phyloP scores from a whole-genome alignment of 2,113 vertebrate species.

The Haemorhous mexicanus region DNA sequence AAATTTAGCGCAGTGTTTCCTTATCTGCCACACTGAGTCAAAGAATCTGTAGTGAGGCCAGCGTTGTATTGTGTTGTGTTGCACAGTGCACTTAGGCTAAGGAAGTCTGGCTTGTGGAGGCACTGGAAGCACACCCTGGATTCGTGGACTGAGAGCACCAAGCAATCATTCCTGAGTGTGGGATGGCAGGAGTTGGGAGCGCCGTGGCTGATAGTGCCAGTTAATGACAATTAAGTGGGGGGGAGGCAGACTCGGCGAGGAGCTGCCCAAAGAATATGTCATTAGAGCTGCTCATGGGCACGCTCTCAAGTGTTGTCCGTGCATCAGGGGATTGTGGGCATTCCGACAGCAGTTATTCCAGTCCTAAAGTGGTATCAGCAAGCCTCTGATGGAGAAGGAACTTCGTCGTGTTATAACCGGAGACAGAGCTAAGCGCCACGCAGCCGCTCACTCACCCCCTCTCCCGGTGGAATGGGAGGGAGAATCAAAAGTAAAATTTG shows the following conservation, averaged over 20 bases:
- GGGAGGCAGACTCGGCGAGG: not conserved
- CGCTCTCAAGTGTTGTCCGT: not conserved
- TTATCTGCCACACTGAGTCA: not conserved
- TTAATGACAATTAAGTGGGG: not conserved
- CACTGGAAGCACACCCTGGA: not conserved
- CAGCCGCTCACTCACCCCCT: accelerated
- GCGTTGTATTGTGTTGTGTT: accelerated
- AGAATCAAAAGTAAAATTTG: not conserved
- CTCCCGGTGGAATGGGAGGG: not conserved
- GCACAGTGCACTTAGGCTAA: not conserved
- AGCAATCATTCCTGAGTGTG: not conserved
- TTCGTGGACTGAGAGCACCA: not conserved
- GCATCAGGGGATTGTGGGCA: not conserved
- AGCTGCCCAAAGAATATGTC: not conserved
- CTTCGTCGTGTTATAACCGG: accelerated
- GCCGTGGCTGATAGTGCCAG: not conserved
- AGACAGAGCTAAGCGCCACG: accelerated
- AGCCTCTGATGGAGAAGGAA: not conserved
- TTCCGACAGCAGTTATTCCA: not conserved
- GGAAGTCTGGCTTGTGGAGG: not conserved
- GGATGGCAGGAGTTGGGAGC: not conserved
- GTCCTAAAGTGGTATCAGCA: not conserved
- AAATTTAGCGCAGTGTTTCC: not conserved
- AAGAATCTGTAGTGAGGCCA: not conserved
- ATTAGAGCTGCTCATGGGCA: not conserved